These are phyloP conservation scores for Riparia riparia DNA, from an alignment of 2,113 vertebrate genomes.

Conservation along the genomic window DNA sequence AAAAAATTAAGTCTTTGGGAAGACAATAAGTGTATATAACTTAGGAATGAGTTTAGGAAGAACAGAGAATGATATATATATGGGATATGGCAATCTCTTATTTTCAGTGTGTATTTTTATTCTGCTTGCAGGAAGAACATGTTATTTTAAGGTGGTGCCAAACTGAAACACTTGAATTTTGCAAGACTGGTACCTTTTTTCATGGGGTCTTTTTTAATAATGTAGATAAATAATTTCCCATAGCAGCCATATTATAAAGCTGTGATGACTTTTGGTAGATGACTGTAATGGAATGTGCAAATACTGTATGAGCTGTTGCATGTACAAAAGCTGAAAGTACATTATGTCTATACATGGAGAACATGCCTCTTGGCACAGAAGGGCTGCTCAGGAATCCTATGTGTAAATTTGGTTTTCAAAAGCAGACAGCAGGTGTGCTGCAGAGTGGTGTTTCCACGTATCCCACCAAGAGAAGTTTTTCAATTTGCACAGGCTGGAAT, in stretches of 20 bases:
- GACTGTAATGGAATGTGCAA: neutral
- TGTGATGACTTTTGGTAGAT: neutral
- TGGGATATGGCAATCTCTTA: neutral
- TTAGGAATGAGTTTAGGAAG: neutral
- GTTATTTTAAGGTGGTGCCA: neutral
- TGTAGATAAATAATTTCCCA: neutral
- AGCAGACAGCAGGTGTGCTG: neutral
- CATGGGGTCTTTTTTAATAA: neutral
- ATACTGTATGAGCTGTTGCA: neutral
- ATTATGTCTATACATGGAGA: neutral
- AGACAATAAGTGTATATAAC: neutral
- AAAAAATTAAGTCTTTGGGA: neutral
- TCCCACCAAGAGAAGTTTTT: neutral
- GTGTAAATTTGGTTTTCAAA: neutral
- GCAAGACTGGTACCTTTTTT: neutral
- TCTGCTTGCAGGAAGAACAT: neutral
- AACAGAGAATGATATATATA: neutral
- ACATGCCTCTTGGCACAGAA: neutral
- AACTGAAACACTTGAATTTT: neutral
- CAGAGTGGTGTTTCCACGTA: neutral
- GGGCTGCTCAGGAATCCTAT: neutral
- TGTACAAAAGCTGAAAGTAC: neutral
- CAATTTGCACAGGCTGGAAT: neutral
- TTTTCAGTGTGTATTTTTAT: neutral
- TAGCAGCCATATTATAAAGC: neutral